Percentiles rank a stretch among this genome's conserved stretches.
phyloP scores from a whole-genome alignment of 2,113 vertebrate species.

The Hippocampus mohnikei region DNA sequence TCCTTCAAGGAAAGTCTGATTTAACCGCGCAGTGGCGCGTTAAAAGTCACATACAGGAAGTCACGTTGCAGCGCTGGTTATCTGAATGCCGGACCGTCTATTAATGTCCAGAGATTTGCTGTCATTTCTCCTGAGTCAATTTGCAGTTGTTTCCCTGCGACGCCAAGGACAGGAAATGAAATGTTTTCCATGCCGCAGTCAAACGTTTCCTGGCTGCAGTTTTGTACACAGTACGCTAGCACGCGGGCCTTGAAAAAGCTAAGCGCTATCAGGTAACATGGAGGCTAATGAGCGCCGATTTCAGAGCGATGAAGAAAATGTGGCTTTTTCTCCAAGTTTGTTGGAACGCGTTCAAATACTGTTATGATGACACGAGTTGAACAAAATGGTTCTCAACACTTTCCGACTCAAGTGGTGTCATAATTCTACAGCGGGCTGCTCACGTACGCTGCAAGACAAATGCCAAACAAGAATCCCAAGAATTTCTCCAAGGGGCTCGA shows the following conservation, averaged over 20 bases:
- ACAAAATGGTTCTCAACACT: not conserved
- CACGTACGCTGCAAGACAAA: slow-evolving; percentile 26
- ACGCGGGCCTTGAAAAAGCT: not conserved
- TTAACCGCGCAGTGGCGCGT: not conserved
- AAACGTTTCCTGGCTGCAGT: slow-evolving; percentile 43
- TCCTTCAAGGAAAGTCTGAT: not conserved
- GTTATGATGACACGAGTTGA: not conserved
- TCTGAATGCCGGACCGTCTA: not conserved
- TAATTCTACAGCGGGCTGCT: not conserved
- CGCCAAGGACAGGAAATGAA: slow-evolving; percentile 46
- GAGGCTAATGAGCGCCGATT: not conserved
- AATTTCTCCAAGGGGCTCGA: slow-evolving; percentile 63
- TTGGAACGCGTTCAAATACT: not conserved
- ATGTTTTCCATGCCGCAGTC: slow-evolving; percentile 43
- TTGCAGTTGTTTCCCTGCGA: slow-evolving; percentile 19
- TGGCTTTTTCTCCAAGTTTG: not conserved
- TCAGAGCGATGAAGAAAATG: not conserved
- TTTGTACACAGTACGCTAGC: slow-evolving; percentile 13
- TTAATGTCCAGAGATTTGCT: not conserved
- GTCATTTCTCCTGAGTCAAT: not conserved
- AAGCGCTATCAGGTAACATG: not conserved
- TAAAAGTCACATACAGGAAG: not conserved
- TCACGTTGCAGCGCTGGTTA: not conserved
- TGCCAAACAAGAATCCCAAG: slow-evolving; percentile 59
- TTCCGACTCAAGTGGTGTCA: not conserved